Evolutionary conservation across 2,888 invertebrate genomes (phyloP).

Genomic region (Dorcus parallelipipedus): DNA sequence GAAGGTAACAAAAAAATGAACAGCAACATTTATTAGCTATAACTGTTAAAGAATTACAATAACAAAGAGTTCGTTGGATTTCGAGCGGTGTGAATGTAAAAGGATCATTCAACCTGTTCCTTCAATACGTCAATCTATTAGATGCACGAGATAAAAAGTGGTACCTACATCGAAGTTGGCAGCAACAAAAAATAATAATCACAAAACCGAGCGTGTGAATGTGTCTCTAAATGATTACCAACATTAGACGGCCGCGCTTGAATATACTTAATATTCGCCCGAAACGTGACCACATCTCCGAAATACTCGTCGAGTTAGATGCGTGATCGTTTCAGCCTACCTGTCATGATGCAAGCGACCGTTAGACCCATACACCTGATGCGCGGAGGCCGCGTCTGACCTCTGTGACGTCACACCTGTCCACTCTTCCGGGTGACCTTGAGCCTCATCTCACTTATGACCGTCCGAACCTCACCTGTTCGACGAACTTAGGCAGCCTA

Average conservation of each 20-base stretch:
- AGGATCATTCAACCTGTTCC: slow-evolving; percentile 7
- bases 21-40: slow-evolving; percentile 7
- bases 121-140: slow-evolving; percentile 7
- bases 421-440: slow-evolving; percentile 44
- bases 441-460: slow-evolving; percentile 30
- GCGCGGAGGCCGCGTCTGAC: slow-evolving; percentile 34
- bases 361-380: slow-evolving; percentile 42
- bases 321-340: slow-evolving; percentile 33
- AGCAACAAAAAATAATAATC: slow-evolving; percentile 23
- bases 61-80: slow-evolving; percentile 11
- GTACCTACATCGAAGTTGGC: slow-evolving; percentile 9
- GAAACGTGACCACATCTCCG: not conserved
- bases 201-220: slow-evolving; percentile 31
- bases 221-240: slow-evolving; percentile 28
- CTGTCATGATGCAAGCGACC: slow-evolving; percentile 34
- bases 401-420: slow-evolving; percentile 39
- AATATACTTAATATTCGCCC: slow-evolving; percentile 15
- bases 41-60: slow-evolving; percentile 14
- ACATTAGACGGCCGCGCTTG: slow-evolving; percentile 23
- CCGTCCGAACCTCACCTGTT: slow-evolving; percentile 23
- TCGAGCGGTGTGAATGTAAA: slow-evolving; percentile 7
- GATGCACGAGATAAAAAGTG: slow-evolving; percentile 6
- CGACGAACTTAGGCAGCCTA: slow-evolving; percentile 29
- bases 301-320: slow-evolving; percentile 11
- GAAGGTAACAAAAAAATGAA: slow-evolving; percentile 6